These are phyloP conservation scores for Setipinna tenuifilis DNA, from an alignment of 2,797 vertebrate genomes.

Conservation along the genomic window DNA sequence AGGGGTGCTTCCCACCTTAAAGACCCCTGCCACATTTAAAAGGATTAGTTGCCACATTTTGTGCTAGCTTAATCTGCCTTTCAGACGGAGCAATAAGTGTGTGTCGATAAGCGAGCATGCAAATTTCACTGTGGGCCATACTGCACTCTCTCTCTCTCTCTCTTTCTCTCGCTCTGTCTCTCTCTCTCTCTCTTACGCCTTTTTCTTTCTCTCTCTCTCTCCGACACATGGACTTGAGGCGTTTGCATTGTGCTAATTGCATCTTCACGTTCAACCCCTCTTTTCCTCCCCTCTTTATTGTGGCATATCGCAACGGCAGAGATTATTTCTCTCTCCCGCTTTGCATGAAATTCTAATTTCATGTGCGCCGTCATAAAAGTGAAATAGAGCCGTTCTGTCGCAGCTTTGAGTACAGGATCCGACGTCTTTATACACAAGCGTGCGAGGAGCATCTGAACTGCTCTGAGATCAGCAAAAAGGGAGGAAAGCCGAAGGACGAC, in stretches of 20 bases:
- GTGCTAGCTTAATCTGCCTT: constrained; percentile 84
- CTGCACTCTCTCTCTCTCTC: neutral
- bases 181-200: neutral
- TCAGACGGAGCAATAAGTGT: constrained; percentile 82
- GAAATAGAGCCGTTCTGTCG: constrained; percentile 50
- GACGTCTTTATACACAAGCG: neutral
- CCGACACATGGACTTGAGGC: constrained; percentile 76
- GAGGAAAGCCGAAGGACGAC: neutral
- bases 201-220: neutral
- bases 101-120: constrained; percentile 83
- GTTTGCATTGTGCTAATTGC: constrained; percentile 81
- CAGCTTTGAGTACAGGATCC: constrained; percentile 32
- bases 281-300: constrained; percentile 74
- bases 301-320: constrained; percentile 74
- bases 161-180: constrained; percentile 14
- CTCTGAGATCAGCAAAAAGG: neutral
- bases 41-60: constrained; percentile 85
- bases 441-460: neutral
- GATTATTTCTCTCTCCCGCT: constrained; percentile 78
- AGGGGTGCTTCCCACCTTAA: constrained; percentile 74
- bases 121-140: constrained; percentile 81
- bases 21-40: constrained; percentile 82
- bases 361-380: constrained; percentile 76
- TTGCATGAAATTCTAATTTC: constrained; percentile 85
- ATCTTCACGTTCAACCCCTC: constrained; percentile 78